Evolutionary conservation across 2,888 invertebrate genomes (phyloP), one percentile per base, ranked within the genome.

Genomic region (Anoncus sp.): DNA sequence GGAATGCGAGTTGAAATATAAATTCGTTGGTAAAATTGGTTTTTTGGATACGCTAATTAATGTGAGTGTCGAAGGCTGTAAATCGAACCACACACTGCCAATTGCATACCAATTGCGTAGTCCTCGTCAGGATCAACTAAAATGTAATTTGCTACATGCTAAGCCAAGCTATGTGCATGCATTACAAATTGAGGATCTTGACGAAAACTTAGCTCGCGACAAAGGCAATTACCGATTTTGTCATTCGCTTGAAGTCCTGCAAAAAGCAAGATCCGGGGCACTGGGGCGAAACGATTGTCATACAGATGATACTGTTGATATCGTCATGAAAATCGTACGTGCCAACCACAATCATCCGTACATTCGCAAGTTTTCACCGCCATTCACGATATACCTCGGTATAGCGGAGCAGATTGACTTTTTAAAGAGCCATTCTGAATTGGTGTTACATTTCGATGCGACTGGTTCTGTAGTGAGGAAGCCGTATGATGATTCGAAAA

Each of bases 341-440:
- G 55, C 43, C 7, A 43, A 69, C 47, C 7, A 43, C 2, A 57
- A 75, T 38, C 78, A 78, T 53, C 63, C 53, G 1, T 73, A 67
- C 18, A 73, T 77, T 20, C 51, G 62, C 12, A 60, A 69, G 22
- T 73, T 55, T 10, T 35, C 45, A 14, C 40, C 62, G 6, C 75
- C 73, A 1, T 76, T 76, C 27, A 69, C 62, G 5, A 69, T 79
- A 3, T 76, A 79, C 35, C 62, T 79, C 4, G 40, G 71, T 9
- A 59, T 59, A 24, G 18, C 18, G 6, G 35, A 75, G 27, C 75
- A 75, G 14, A 35, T 78, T 12, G 53, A 51, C 24, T 60, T 75
- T 45, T 47, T 78, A 31, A 66, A 75, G 43, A 9, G 35, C 22
- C 16, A 73, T 66, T 9, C 5, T 14, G 9, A 45, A 67, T 62